Evolutionary conservation across 2,888 invertebrate genomes (phyloP), one percentile per base, ranked within the genome.

Genomic region (Trimorus sp.): DNA sequence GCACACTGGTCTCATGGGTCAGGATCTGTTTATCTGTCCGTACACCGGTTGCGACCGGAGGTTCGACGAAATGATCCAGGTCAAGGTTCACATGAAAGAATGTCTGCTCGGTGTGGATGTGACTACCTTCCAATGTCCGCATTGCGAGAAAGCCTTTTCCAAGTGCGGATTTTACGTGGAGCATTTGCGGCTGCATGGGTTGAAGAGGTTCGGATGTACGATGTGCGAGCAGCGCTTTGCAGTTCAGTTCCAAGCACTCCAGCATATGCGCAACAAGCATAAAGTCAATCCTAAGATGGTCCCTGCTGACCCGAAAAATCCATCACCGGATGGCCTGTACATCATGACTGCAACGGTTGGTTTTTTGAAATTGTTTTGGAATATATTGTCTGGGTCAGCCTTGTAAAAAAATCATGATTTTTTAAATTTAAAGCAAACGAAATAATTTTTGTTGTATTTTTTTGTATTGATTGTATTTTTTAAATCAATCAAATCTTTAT

Each of bases 121-220:
- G 2, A 15, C 14, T 4, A 53, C 3, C 38, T 63, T 77, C 9
- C 1, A 40, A 4, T 88, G 92, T 38, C 90, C 92, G 15, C 91
- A 91, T 51, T 95, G 95, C 85, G 90, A 89, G 0, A 93, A 93
- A 83, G 85, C 86, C 7, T 92, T 93, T 62, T 92, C 92, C 76
- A 92, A 91, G 56, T 84, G 90, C 0, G 88, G 90, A 0, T 92
- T 92, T 49, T 90, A 95, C 16, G 86, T 93, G 11, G 93, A 94
- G 7, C 95, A 96, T 86, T 89, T 95, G 14, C 93, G 93, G 82
- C 88, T 91, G 2, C 96, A 96, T 82, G 94, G 94, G 0, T 89
- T 93, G 0, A 93, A 93, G 84, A 91, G 94, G 9, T 94, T 93
- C 81, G 92, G 93, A 9, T 96, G 96, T 86, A 93, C 93, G 6